Conservation (phyloP, 64 coral and sea anemone species). For the Pocillopora damicornis region DNA sequence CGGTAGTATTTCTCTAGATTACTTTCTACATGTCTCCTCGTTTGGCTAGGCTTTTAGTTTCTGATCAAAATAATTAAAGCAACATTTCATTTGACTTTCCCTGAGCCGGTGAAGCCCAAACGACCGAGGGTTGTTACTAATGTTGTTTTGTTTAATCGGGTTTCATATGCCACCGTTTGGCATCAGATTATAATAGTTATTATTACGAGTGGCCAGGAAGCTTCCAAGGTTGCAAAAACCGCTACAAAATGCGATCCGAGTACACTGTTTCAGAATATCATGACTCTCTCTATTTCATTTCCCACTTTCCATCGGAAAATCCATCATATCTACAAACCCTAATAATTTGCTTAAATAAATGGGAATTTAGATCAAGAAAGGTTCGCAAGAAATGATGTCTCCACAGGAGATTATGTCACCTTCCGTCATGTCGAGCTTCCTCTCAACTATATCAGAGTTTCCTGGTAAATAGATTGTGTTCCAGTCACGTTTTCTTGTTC, state of each 20-base stretch:
- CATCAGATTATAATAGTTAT: not conserved
- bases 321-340: slow-evolving; percentile 16
- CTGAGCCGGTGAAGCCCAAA: slow-evolving; percentile 19
- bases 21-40: slow-evolving; percentile 38
- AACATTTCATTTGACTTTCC: slow-evolving; percentile 35
- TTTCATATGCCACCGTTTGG: slow-evolving; percentile 15
- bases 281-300: slow-evolving; percentile 1
- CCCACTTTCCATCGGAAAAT: slow-evolving; percentile 3
- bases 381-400: slow-evolving; percentile 37
- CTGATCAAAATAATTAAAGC: slow-evolving; percentile 37
- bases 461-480: too few species aligned
- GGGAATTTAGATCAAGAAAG: slow-evolving; percentile 35
- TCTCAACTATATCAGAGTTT: too few species aligned
- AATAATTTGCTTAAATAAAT: slow-evolving; percentile 29
- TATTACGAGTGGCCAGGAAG: slow-evolving; percentile 10
- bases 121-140: slow-evolving; percentile 33
- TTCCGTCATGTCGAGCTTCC: too few species aligned
- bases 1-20: slow-evolving; percentile 42
- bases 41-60: slow-evolving; percentile 41
- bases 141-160: not conserved
- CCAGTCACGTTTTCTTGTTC: too few species aligned
- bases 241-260: slow-evolving; percentile 5
- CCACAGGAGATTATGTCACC: not conserved
- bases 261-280: slow-evolving; percentile 12
- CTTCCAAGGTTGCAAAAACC: not conserved